Base-by-base conservation (phyloP, 1,140 invertebrate genomes). In the Drosophila lacertosa region DNA sequence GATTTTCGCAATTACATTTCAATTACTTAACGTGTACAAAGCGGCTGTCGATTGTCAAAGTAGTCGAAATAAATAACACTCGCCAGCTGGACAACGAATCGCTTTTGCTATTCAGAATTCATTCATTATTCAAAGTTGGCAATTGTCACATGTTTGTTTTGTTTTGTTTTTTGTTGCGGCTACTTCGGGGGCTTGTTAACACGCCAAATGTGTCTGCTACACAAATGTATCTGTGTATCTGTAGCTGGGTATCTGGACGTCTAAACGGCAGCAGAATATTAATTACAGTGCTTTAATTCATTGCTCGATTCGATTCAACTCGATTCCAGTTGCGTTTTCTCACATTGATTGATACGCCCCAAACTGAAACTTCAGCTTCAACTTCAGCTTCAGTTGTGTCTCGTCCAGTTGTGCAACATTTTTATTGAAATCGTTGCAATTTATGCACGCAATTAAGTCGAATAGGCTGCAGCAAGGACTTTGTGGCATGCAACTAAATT, bases 391-490 rank as follows among this genome's bases (percentile, higher is more conserved):
- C n/a, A n/a, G n/a, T n/a, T n/a, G n/a, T n/a, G n/a, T n/a, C n/a
- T n/a, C 32, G 57, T 42, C 44, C 71, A 70, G 74, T 82, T 82
- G 77, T 81, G 74, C 77, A 74, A 82, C 77, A 77, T 82, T 77
- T 63, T 86, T 86, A 86, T 84, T 84, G 81, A 86, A 84, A 84
- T 84, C 81, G 82, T 66, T 74, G 67, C 81, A 84, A 86, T 86
- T 86, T 86, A 86, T 86, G 70, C 82, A 86, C 82, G 81, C 83
- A 86, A 86, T 86, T 86, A 86, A 86, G 78, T 58, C 77, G 65
- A 44, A 54, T n/a, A 81, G 18, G 57, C 60, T 37, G 40, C 59
- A 48, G 54, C 53, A 48, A 66, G 76, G 77, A 81, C 76, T 86
- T 65, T 84, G 68, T 77, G 81, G 81, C 82, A 86, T 86, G 82